phyloP scores from a whole-genome alignment of 2,113 vertebrate species.

The Pithys albifrons region DNA sequence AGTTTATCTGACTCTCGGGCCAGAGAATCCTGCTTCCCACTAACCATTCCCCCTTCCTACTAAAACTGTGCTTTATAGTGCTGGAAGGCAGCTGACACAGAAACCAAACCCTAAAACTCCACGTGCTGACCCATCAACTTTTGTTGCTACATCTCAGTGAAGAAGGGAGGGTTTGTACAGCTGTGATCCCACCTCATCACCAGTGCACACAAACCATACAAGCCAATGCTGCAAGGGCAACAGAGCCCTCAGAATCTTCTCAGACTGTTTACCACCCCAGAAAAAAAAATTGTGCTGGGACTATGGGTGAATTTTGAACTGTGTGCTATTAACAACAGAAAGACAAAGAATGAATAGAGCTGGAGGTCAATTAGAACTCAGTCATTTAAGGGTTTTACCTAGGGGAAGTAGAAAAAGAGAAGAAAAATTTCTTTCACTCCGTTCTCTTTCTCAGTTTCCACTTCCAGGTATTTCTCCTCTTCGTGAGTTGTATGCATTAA shows the following conservation, averaged over 20 bases:
- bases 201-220: accelerated
- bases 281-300: not conserved
- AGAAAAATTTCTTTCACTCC: not conserved
- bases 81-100: not conserved
- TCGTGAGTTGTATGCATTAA: not conserved
- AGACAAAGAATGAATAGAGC: not conserved
- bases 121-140: accelerated
- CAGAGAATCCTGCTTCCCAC: not conserved
- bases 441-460: not conserved
- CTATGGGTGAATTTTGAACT: not conserved
- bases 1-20: not conserved
- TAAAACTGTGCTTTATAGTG: not conserved
- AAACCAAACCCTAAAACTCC: not conserved
- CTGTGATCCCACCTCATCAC: not conserved
- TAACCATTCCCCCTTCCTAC: not conserved
- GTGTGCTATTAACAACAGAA: not conserved
- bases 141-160: not conserved
- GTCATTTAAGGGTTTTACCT: not conserved
- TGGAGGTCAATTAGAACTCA: not conserved
- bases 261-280: accelerated
- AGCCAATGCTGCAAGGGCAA: accelerated
- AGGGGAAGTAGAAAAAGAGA: not conserved
- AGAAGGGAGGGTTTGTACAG: accelerated
- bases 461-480: not conserved
- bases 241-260: not conserved